These are phyloP conservation scores for Nineta flava DNA, from an alignment of 2,888 invertebrate species.

Conservation along the genomic window DNA sequence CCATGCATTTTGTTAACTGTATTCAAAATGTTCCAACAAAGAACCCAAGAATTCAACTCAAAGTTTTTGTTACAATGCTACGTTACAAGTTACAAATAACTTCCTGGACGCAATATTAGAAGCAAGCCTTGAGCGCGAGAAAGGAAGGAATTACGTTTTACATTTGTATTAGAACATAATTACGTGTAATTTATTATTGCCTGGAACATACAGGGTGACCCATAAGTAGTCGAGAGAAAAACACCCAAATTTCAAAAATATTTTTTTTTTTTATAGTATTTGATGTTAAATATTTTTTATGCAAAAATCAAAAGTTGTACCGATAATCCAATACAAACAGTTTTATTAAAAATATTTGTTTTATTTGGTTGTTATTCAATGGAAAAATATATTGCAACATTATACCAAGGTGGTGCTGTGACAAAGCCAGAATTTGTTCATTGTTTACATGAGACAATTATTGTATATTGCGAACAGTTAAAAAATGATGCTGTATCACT, in stretches of 20 bases:
- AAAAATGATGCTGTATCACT: slow-evolving; percentile 61
- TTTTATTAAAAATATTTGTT: slow-evolving; percentile 41
- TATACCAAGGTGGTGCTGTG: slow-evolving; percentile 54
- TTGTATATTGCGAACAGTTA: slow-evolving; percentile 42
- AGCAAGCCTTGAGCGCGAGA: no score
- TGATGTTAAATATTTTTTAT: slow-evolving; percentile 35
- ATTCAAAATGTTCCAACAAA: no score
- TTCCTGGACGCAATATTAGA: no score
- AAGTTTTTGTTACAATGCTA: no score
- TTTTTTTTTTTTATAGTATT: slow-evolving; percentile 28
- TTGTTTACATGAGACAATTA: slow-evolving; percentile 48
- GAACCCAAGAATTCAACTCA: no score
- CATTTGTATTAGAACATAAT: no score
- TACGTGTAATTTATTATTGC: neutral
- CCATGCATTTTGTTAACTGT: no score
- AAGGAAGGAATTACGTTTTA: neutral
- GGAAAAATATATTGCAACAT: slow-evolving; percentile 58
- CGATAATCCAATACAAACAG: slow-evolving; percentile 33
- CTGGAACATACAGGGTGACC: no score
- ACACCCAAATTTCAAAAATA: neutral
- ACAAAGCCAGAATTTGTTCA: slow-evolving; percentile 34
- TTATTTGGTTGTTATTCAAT: slow-evolving; percentile 49
- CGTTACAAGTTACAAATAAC: no score
- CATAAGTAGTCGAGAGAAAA: neutral
- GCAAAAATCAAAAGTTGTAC: slow-evolving; percentile 26